Conservation (phyloP, 1,140 invertebrate genomes). For the Dryas iulia region DNA sequence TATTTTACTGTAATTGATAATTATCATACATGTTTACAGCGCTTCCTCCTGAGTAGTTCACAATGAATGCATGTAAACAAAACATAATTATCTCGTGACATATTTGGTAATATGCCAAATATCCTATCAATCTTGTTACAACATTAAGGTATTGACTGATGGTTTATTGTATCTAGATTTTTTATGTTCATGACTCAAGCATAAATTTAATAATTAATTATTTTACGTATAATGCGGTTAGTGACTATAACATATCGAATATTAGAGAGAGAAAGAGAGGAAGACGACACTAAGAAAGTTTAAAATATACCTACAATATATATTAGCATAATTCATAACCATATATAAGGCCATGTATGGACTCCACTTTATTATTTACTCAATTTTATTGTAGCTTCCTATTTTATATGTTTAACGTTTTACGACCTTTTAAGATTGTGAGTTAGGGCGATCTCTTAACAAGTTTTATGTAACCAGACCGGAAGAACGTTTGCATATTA, state of each 20-base stretch:
- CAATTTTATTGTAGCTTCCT: neutral
- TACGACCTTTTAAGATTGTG: neutral
- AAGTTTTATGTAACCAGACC: too few relatives aligned
- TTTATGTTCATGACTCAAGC: neutral
- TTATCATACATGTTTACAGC: neutral
- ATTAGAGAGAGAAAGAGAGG: neutral
- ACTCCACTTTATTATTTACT: neutral
- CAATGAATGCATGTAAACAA: slow-evolving; percentile 25
- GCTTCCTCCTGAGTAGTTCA: neutral
- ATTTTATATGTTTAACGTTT: neutral
- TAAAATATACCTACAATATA: too few relatives aligned
- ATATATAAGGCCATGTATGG: too few relatives aligned
- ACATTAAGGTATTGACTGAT: slow-evolving; percentile 8
- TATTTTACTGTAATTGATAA: neutral
- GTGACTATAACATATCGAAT: neutral
- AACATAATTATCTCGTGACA: slow-evolving; percentile 24
- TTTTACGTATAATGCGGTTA: neutral
- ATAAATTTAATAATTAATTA: neutral
- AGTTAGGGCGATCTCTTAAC: neutral
- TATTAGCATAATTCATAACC: too few relatives aligned
- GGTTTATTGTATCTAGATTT: slow-evolving; percentile 4
- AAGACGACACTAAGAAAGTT: neutral
- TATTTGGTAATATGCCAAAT: slow-evolving; percentile 29
- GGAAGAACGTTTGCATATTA: too few relatives aligned
- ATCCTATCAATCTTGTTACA: slow-evolving; percentile 17